A percentile compares a stretch with the other conserved stretches of the same genome.
phyloP scores from a whole-genome alignment of 2,888 invertebrate genomes.

The Sipunculus nudus region DNA sequence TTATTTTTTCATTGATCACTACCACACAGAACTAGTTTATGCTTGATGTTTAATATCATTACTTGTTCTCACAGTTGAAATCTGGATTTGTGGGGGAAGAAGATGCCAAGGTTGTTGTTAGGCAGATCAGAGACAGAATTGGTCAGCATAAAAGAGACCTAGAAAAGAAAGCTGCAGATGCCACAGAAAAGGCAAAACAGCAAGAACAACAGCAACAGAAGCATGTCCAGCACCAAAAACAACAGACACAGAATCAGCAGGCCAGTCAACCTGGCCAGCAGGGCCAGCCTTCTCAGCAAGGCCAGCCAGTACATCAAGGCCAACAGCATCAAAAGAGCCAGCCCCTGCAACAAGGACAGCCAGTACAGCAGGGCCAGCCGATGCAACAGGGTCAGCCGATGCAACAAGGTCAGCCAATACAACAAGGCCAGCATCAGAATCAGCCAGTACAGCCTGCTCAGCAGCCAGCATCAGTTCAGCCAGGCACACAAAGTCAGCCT shows the following conservation, averaged over 20 bases:
- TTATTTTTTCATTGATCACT: background rate
- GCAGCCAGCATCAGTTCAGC: conserved; percentile 19
- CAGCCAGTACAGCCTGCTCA: conserved; percentile 20
- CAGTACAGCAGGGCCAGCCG: conserved; percentile 4
- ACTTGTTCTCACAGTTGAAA: conserved; percentile 76
- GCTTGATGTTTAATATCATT: background rate
- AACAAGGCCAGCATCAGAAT: conserved; percentile 47
- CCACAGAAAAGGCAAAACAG: conserved; percentile 1
- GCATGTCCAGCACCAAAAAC: conserved; percentile 51
- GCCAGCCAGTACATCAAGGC: conserved; percentile 34
- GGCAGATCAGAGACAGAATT: conserved; percentile 89
- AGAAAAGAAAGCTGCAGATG: conserved; percentile 65
- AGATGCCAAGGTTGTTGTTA: conserved; percentile 89
- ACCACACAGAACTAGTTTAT: background rate
- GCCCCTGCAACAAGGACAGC: conserved; percentile 15
- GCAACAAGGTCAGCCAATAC: conserved; percentile 21
- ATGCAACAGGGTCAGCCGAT: conserved; percentile 34
- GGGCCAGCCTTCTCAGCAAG: conserved; percentile 43
- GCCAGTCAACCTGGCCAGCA: conserved; percentile 28
- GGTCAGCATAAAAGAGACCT: conserved; percentile 76
- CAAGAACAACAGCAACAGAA: conserved; percentile 1
- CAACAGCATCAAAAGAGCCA: background rate
- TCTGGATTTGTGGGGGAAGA: conserved; percentile 95
- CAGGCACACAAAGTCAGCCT: conserved; percentile 8
- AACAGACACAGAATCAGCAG: conserved; percentile 57